A percentile compares a stretch with the other conserved stretches of the same genome.
Conservation (phyloP, 2,797 vertebrate species). For the Sebastes vulpes region DNA sequence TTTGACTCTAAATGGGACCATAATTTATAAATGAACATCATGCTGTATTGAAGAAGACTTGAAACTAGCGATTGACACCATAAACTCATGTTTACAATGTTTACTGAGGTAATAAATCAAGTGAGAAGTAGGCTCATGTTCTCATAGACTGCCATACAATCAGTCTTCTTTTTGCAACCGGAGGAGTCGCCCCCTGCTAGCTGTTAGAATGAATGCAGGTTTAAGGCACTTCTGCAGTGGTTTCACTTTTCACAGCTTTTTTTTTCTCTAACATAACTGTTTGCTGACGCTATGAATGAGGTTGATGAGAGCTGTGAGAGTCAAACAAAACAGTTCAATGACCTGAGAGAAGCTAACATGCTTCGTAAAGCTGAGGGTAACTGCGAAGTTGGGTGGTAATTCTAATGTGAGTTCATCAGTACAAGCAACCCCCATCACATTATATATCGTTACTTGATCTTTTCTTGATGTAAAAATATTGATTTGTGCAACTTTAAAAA, state of each 20-base stretch:
- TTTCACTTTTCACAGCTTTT: background rate
- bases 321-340: background rate
- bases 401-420: background rate
- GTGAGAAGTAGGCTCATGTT: too few species aligned
- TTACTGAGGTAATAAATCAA: too few species aligned
- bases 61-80: too few species aligned
- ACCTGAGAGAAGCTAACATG: background rate
- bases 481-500: background rate
- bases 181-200: background rate
- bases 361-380: background rate
- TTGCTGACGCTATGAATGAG: too few species aligned
- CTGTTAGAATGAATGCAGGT: too few species aligned
- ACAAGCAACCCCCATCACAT: background rate
- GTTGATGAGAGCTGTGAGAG: too few species aligned
- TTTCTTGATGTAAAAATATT: background rate
- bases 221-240: too few species aligned
- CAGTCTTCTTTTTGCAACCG: background rate
- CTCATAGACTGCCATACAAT: background rate
- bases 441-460: background rate
- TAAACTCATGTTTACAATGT: too few species aligned
- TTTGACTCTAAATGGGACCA: too few species aligned
- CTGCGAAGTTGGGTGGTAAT: too few species aligned
- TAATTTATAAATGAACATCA: too few species aligned
- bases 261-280: background rate
- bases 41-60: too few species aligned